Conservation (phyloP, 1,140 invertebrate genomes). For the Lysiphlebus fabarum region DNA sequence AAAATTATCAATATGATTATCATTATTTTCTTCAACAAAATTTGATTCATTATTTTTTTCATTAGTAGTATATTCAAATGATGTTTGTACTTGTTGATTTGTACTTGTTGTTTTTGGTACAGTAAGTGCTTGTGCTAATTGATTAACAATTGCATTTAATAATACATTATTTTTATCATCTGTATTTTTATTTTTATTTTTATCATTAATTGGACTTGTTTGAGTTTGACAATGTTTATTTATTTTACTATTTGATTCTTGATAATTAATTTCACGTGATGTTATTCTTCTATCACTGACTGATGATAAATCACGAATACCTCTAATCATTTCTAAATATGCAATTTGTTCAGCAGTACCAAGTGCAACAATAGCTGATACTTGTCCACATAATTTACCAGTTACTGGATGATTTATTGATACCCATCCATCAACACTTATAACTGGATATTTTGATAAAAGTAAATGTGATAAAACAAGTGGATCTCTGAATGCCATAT, state of each 20-base stretch:
- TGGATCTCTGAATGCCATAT: constrained; percentile 59
- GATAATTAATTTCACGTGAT: too few relatives aligned
- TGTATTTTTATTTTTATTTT: constrained; percentile 21
- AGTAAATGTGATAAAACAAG: constrained; percentile 57
- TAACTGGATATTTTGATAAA: constrained; percentile 56
- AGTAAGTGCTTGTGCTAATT: constrained; percentile 28
- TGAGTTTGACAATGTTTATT: constrained; percentile 48
- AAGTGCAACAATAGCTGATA: constrained; percentile 59
- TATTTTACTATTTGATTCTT: constrained; percentile 11
- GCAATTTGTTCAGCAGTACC: constrained; percentile 61
- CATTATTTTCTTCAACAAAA: constrained; percentile 36
- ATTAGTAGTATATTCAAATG: constrained; percentile 25
- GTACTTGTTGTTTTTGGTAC: constrained; percentile 23
- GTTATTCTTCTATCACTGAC: constrained; percentile 23
- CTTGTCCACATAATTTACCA: constrained; percentile 52
- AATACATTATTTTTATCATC: constrained; percentile 20
- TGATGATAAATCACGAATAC: constrained; percentile 45
- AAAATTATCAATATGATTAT: constrained; percentile 39
- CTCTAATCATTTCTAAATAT: constrained; percentile 56
- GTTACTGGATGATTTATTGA: constrained; percentile 52
- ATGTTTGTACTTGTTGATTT: constrained; percentile 33
- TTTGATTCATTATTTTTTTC: constrained; percentile 39
- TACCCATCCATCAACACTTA: constrained; percentile 62
- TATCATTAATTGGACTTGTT: constrained; percentile 37
- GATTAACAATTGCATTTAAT: constrained; percentile 29